Base-by-base conservation (phyloP, 1,140 invertebrate species). In the Bicyclus anynana region DNA sequence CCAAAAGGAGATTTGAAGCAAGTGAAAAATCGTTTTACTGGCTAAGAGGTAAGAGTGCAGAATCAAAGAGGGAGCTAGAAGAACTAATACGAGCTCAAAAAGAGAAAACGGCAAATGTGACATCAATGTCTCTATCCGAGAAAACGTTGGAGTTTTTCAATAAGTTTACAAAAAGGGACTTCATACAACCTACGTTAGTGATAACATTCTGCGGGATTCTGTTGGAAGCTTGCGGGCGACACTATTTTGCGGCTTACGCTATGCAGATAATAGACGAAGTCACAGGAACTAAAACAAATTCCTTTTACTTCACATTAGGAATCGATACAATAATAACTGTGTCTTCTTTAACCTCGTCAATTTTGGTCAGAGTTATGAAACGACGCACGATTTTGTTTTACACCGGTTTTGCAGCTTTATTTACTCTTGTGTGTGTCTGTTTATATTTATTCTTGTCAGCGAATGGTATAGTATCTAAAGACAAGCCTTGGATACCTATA, bases 181-280 rank as follows among this genome's bases (percentile, higher is more conserved):
- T 87, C 26, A 16, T 79, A 0, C 79, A 75, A 47, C 82, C 82
- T 0, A 6, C 72, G 0, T 26, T 75, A 6, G 80, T 87, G 7
- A 67, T 84, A 1, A 35, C 67, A 12, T 55, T 77, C 1, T 49
- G 65, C 12, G 55, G 47, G 9, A 14, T 78, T 1, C 33, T 87
- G 0, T 49, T 87, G 12, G 82, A 87, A 54, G 17, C 67, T 1
- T 74, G 73, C 51, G 82, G 84, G 1, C 67, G 82, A 33, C 81
- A 87, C 44, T 68, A 78, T 5, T 80, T 84, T 17, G 78, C 84
- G 2, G 77, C 79, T 0, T 84, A 78, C 50, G 84, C 84, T 4
- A 49, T 72, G 5, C 69, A 79, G 51, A 82, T 87, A 3, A 76
- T 84, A 0, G 59, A 48, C 13, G 75, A 75, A 53, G 62, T 87